These are phyloP conservation scores for Nemurella pictetii DNA, from an alignment of 2,888 invertebrate species.

Conservation along the genomic window DNA sequence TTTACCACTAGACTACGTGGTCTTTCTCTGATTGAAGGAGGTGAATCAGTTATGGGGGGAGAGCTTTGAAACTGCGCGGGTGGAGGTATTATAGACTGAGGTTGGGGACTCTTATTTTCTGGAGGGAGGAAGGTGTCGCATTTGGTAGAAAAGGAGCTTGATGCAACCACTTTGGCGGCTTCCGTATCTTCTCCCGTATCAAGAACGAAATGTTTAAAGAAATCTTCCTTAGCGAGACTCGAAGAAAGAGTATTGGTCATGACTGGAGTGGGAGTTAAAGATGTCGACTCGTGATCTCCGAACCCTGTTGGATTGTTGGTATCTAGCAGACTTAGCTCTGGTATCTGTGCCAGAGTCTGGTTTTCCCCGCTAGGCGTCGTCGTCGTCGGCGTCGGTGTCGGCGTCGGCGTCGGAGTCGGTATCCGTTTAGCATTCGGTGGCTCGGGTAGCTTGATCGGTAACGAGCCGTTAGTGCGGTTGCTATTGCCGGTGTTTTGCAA, in stretches of 20 bases:
- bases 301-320: constrained; percentile 59
- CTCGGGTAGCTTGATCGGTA: constrained; percentile 49
- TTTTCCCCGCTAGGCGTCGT: constrained; percentile 25
- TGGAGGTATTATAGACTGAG: constrained; percentile 68
- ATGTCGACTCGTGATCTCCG: constrained; percentile 45
- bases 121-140: constrained; percentile 44
- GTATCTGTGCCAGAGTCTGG: constrained; percentile 62
- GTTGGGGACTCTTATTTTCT: constrained; percentile 53
- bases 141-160: not conserved
- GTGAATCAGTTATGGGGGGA: constrained; percentile 21
- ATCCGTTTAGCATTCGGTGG: constrained; percentile 41
- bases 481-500: constrained; percentile 53
- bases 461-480: constrained; percentile 49
- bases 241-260: constrained; percentile 36
- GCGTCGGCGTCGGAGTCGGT: constrained; percentile 38
- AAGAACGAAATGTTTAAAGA: not conserved
- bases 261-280: constrained; percentile 46
- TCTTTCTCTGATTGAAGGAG: constrained; percentile 53
- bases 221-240: not conserved
- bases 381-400: constrained; percentile 41
- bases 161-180: not conserved
- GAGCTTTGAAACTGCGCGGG: constrained; percentile 68
- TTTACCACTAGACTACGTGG: constrained; percentile 58
- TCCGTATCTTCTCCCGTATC: not conserved
- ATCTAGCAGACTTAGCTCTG: constrained; percentile 66